These are phyloP conservation scores for Amblyraja radiata DNA, from an alignment of 2,797 vertebrate genomes.

Conservation along the genomic window DNA sequence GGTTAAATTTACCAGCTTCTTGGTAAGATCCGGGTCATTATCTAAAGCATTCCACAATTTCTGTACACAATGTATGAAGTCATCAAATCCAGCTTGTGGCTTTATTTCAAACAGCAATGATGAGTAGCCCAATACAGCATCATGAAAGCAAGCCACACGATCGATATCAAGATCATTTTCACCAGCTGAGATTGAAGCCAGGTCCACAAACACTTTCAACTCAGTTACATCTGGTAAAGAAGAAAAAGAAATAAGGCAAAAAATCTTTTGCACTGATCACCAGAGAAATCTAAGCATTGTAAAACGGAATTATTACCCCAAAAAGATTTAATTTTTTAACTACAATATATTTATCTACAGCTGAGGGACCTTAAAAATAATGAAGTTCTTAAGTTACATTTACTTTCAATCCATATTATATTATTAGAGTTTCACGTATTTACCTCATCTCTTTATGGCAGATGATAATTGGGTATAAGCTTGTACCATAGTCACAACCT, in stretches of 20 bases:
- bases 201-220: slow-evolving; percentile 90
- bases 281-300: not conserved
- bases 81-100: slow-evolving; percentile 56
- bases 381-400: not conserved
- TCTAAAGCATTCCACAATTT: slow-evolving; percentile 88
- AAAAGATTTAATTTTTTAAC: not conserved
- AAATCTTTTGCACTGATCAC: not conserved
- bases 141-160: slow-evolving; percentile 87
- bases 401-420: not conserved
- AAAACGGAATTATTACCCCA: not conserved
- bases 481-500: not conserved
- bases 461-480: not conserved
- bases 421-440: not conserved
- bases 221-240: slow-evolving; percentile 73
- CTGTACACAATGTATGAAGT: slow-evolving; percentile 61
- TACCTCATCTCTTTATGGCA: not conserved
- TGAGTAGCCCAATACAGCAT: slow-evolving; percentile 80
- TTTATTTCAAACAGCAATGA: slow-evolving; percentile 79
- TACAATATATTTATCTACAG: not conserved
- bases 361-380: not conserved
- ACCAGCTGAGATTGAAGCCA: slow-evolving; percentile 95
- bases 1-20: slow-evolving; percentile 71
- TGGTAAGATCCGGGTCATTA: slow-evolving; percentile 72
- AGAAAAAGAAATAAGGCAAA: not conserved
- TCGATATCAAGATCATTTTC: slow-evolving; percentile 95